These are phyloP conservation scores for Melanotaenia duboulayi DNA, from an alignment of 2,113 vertebrate species.

Conservation along the genomic window DNA sequence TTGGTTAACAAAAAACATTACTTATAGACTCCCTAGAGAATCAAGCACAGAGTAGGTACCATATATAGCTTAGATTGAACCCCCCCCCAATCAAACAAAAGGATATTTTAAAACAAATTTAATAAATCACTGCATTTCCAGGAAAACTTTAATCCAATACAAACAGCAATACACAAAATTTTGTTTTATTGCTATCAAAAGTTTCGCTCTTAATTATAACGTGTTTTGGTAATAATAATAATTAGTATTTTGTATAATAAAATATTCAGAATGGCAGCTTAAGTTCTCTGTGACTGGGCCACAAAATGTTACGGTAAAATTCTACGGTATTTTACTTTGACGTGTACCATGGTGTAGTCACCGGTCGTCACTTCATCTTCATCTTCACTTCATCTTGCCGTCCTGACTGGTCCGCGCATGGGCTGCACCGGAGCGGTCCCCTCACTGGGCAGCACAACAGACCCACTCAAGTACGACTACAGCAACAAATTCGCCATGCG, in stretches of 20 bases:
- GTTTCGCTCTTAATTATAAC: too few relatives aligned
- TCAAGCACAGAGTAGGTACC: background rate
- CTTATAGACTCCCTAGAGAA: background rate
- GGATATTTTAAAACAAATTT: too few relatives aligned
- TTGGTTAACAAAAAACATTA: background rate
- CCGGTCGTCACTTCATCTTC: background rate
- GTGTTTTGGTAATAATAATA: too few relatives aligned
- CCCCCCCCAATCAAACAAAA: too few relatives aligned
- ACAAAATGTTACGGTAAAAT: background rate
- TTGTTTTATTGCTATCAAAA: too few relatives aligned
- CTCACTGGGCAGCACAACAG: background rate
- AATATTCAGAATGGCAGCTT: background rate
- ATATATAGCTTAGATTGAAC: too few relatives aligned
- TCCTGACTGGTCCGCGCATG: constrained; percentile 21
- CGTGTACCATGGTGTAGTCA: constrained; percentile 14
- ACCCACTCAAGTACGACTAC: too few relatives aligned
- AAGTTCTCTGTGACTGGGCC: background rate
- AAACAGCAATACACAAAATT: too few relatives aligned
- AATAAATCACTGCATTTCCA: too few relatives aligned
- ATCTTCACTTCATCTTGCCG: too few relatives aligned
- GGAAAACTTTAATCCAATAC: too few relatives aligned
- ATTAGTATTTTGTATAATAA: background rate
- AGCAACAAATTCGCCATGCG: background rate
- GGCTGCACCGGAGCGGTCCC: background rate
- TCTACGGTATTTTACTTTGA: too few relatives aligned